Evolutionary conservation across 2,113 vertebrate genomes (phyloP), one percentile per base, ranked within the genome.

Genomic region (Callipepla californica): DNA sequence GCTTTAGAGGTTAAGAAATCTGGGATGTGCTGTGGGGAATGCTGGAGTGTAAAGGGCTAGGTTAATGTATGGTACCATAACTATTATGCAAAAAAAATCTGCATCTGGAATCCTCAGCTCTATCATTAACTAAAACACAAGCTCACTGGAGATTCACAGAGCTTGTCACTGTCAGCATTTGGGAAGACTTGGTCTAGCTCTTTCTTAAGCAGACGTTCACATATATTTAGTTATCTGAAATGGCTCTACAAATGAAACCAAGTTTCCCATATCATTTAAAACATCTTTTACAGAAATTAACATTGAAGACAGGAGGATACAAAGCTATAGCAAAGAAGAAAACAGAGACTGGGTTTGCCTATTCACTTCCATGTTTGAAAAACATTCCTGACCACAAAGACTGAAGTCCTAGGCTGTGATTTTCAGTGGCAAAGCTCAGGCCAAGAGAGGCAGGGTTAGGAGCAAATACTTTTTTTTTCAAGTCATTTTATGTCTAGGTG

Each of bases 221-320:
- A 70, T 58, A 83, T 92, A 70, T 85, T 87, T 83, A 73, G 62
- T 62, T 69, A 91, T 87, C 91, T 87, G 25, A 90, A 82, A 62
- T 80, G 32, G 15, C 55, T 58, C 36, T 67, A 16, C 38, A 92
- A 82, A 82, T 20, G 1, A 77, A 85, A 42, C 45, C 45, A 76
- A 53, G 44, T 85, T 85, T 80, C 42, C 16, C 40, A 85, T 80
- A 77, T 90, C 4, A 76, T 53, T 89, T 70, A 81, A 72, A 86
- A 65, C 5, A 19, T 66, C 12, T 69, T 50, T 73, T 94, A 81
- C 5, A 34, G 84, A 89, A 92, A 81, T 80, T 65, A 85, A 23
- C 70, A 62, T 68, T 76, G 50, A 40, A 65, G 62, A 40, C 13
- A 57, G 62, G 75, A 72, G n/a, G 34, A 77, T 90, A 68, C 18